A percentile compares a stretch with the other conserved stretches of the same genome.
These are phyloP conservation scores for Pogona vitticeps DNA, from an alignment of 2,113 vertebrate species.

Conservation along the genomic window DNA sequence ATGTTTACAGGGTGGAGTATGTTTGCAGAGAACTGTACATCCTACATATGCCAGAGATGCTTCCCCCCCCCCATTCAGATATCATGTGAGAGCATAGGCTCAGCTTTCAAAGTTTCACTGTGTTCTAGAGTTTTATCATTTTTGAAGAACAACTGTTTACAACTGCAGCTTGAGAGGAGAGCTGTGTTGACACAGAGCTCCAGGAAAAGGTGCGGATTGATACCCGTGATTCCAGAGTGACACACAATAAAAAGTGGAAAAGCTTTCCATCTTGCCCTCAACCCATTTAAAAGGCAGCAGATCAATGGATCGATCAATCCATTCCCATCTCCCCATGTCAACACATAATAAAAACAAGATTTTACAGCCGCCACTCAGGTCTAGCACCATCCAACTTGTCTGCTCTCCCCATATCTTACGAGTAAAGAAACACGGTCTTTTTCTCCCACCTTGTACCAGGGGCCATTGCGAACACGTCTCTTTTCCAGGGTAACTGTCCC, in stretches of 20 bases:
- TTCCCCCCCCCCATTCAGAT: too few relatives aligned
- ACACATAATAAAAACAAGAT: too few relatives aligned
- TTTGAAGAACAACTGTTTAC: conserved; percentile 50
- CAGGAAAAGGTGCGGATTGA: conserved; percentile 42
- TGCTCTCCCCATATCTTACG: neutral
- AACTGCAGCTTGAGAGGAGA: conserved; percentile 45
- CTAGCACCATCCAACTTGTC: neutral
- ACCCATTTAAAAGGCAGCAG: fast-evolving
- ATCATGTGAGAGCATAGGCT: neutral
- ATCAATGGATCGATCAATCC: neutral
- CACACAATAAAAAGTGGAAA: conserved; percentile 35
- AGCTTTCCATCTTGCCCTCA: conserved; percentile 29
- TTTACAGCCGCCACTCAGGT: too few relatives aligned
- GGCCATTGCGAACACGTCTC: conserved; percentile 61
- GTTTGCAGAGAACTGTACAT: too few relatives aligned
- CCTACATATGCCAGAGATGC: too few relatives aligned
- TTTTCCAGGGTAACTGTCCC: conserved; percentile 51
- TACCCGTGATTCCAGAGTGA: conserved; percentile 33
- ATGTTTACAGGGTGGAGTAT: neutral
- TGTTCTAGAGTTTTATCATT: conserved; percentile 48
- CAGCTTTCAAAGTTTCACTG: conserved; percentile 47
- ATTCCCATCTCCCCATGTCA: neutral
- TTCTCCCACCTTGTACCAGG: conserved; percentile 69
- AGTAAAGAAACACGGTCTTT: neutral
- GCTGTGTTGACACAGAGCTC: conserved; percentile 30